Evolutionary conservation across 2,797 vertebrate genomes (phyloP), one percentile per base, ranked within the genome.

Genomic region (Emydoidea blandingii): DNA sequence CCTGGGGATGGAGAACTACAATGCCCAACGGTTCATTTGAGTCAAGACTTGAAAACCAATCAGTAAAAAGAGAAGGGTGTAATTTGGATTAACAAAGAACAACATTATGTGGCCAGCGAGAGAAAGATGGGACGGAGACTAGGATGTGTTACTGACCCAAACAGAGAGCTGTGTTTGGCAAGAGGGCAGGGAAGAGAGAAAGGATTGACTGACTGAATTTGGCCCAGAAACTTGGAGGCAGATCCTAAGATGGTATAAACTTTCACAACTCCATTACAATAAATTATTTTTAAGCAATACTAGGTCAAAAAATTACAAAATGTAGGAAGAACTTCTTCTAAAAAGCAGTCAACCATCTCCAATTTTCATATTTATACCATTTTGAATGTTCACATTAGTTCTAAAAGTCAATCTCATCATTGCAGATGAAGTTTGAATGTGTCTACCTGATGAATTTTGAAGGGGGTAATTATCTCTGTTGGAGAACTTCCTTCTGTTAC

Each of bases 401-500:
- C 90, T 86, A 82, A 90, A 90, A 72, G 5, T 0, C 78, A 25
- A 65, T 72, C 56, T 84, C 5, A 2, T 41, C 10, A 52, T 52
- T 91, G 81, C 74, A 53, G 44, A 68, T 29, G 0, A 79, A 11
- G 2, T 5, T 76, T 91, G 15, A 90, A 83, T 0, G 8, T 34
- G 27, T 86, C 90, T 41, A 62, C 83, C 83, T 87, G 3, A 54
- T 57, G 72, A 29, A 54, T 79, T 91, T 91, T 94, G 6, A 86
- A 1, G 3, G 57, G 27, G 15, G 3, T 41, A 1, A 84, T 90
- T 81, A 37, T 56, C 56, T 88, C 78, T 56, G 91, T 19, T 68
- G 52, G 7, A 92, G 19, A 90, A 88, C 53, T 92, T 72, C 49
- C 91, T 74, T 49, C 87, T 89, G 8, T 27, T 93, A 10, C 8